phyloP scores from a whole-genome alignment of 2,888 invertebrate species.

The Leptothorax acervorum region DNA sequence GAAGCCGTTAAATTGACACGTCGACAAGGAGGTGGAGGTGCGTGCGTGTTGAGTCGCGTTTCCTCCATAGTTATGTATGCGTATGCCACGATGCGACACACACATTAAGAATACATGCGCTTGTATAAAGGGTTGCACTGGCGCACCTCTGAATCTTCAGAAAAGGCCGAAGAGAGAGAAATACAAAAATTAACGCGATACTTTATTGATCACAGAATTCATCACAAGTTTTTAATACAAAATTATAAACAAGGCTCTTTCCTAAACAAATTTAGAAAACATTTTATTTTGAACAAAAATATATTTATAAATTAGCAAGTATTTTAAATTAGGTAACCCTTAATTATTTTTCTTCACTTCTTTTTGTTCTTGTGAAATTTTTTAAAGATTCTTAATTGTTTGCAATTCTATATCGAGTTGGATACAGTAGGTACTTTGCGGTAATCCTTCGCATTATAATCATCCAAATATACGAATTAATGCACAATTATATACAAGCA shows the following conservation, averaged over 20 bases:
- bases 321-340: neutral
- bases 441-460: neutral
- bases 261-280: neutral
- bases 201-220: neutral
- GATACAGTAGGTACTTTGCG: neutral
- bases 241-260: neutral
- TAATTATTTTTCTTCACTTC: too few relatives aligned
- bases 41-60: conserved; percentile 30
- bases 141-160: neutral
- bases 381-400: neutral
- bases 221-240: neutral
- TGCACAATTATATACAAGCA: neutral
- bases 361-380: too few relatives aligned
- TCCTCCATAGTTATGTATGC: conserved; percentile 5
- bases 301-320: neutral
- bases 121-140: neutral
- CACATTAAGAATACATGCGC: neutral
- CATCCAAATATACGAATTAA: neutral
- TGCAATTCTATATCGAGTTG: neutral
- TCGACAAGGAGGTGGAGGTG: conserved; percentile 54
- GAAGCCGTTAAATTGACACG: conserved; percentile 80
- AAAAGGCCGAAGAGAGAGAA: neutral
- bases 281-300: neutral
- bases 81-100: conserved; percentile 24
- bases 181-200: neutral